These are phyloP conservation scores for Tapirus terrestris DNA, from an alignment of 2,113 vertebrate species.

Conservation along the genomic window DNA sequence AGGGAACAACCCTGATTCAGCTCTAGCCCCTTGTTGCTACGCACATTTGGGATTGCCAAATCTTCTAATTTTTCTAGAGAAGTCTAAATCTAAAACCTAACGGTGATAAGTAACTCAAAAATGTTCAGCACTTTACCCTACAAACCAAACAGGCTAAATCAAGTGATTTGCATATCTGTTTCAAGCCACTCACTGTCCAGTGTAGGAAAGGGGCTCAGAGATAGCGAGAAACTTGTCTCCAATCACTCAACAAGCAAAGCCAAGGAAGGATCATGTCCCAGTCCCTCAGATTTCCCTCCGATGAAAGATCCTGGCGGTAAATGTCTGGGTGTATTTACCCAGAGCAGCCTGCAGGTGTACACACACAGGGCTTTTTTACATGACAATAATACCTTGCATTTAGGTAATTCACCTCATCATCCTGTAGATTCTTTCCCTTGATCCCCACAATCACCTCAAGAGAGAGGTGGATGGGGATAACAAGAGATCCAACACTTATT, in stretches of 20 bases:
- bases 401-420: not conserved
- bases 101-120: not conserved
- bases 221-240: not conserved
- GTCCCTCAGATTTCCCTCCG: not conserved
- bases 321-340: fast-evolving
- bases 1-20: not conserved
- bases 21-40: not conserved
- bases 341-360: fast-evolving
- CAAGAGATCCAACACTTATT: fast-evolving
- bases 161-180: not conserved
- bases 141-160: not conserved
- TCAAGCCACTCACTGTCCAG: not conserved
- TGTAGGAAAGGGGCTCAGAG: not conserved
- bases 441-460: not conserved
- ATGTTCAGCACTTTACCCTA: not conserved
- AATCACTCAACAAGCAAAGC: not conserved
- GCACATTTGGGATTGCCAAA: not conserved
- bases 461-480: not conserved
- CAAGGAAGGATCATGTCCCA: not conserved
- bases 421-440: not conserved
- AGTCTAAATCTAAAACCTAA: not conserved
- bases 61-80: not conserved
- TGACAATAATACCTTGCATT: fast-evolving
- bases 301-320: fast-evolving
- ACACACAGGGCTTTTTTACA: not conserved